Conservation (phyloP, 2,888 invertebrate genomes). For the Leptarthrus brevirostris region DNA sequence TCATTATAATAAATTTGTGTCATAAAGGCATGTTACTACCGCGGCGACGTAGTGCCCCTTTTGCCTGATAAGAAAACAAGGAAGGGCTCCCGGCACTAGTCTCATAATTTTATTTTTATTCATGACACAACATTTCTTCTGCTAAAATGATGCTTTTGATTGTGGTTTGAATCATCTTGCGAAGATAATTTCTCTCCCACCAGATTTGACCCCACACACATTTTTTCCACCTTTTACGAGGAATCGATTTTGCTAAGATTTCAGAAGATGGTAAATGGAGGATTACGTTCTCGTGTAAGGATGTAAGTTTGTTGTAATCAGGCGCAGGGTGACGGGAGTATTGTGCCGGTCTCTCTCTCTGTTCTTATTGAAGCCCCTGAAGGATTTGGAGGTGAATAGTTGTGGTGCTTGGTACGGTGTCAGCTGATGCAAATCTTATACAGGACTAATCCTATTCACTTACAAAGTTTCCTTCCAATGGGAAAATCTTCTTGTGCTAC, state of each 20-base stretch:
- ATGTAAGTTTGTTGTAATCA: background rate
- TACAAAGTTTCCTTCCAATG: too few species aligned
- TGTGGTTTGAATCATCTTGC: background rate
- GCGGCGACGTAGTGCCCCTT: slow-evolving; percentile 25
- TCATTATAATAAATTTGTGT: slow-evolving; percentile 18
- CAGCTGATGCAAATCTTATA: background rate
- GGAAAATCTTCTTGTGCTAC: too few species aligned
- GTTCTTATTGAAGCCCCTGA: background rate
- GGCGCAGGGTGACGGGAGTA: background rate
- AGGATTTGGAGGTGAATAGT: slow-evolving; percentile 21
- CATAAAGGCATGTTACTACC: background rate
- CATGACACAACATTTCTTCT: slow-evolving; percentile 17
- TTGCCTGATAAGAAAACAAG: slow-evolving; percentile 34
- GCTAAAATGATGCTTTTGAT: slow-evolving; percentile 16
- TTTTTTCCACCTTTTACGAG: background rate
- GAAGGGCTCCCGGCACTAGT: slow-evolving; percentile 5
- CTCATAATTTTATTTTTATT: slow-evolving; percentile 33
- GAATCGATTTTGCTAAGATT: slow-evolving; percentile 36
- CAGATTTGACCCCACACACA: background rate
- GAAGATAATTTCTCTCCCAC: background rate
- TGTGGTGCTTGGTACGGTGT: background rate
- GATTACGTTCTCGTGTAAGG: background rate
- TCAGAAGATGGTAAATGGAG: background rate
- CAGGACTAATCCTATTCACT: too few species aligned
- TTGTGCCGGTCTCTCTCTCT: background rate